A percentile compares a stretch with the other conserved stretches of the same genome.
These are phyloP conservation scores for Achatina immaculata DNA, from an alignment of 1,140 invertebrate species.

Conservation along the genomic window DNA sequence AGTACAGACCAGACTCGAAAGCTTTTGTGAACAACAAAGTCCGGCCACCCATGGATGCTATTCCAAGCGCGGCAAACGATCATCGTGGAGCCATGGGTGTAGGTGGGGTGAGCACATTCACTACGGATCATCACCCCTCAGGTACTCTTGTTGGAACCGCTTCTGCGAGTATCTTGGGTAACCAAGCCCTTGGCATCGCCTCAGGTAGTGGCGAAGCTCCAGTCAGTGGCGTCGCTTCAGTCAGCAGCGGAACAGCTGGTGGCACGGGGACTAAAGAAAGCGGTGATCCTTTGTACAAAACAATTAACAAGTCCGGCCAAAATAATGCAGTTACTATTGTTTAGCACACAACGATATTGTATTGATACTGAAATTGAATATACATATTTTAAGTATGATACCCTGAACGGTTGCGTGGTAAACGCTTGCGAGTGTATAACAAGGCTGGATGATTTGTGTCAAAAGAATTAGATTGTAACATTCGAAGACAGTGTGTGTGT, in stretches of 20 bases:
- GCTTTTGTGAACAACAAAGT: constrained; percentile 12
- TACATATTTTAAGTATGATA: no score
- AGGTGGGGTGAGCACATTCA: constrained; percentile 4
- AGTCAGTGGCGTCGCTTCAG: background rate
- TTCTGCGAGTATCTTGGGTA: no score
- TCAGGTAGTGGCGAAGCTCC: no score
- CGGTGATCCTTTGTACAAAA: constrained; percentile 27
- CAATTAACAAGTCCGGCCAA: constrained; percentile 32
- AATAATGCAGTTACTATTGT: constrained; percentile 31
- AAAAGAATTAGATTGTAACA: no score
- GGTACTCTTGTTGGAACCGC: background rate
- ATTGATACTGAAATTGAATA: background rate
- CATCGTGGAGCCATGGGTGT: background rate
- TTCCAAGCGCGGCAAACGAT: background rate
- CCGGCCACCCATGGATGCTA: background rate
- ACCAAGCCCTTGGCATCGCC: no score
- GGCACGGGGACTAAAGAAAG: background rate
- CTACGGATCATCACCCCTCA: background rate
- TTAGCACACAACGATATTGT: background rate
- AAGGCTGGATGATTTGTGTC: no score
- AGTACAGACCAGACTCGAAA: background rate
- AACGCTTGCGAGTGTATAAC: no score
- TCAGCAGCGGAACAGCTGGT: background rate
- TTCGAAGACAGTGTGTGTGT: no score
- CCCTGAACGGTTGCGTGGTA: no score